Evolutionary conservation across 92 coral and sea anemone genomes (phyloP).

Genomic region (Metridium senile): DNA sequence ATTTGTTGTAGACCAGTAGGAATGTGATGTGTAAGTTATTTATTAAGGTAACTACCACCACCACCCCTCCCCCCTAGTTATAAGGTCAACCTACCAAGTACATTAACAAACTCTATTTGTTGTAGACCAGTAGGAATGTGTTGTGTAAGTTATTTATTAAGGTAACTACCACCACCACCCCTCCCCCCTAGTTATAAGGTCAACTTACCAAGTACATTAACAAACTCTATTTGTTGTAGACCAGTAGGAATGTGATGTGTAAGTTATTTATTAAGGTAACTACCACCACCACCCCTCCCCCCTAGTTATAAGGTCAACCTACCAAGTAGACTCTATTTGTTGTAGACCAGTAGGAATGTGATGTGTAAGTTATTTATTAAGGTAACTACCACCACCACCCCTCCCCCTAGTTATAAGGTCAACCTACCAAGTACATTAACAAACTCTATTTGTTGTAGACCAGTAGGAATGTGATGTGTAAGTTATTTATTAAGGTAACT

Average conservation of each 20-base stretch:
- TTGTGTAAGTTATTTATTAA: slow-evolving; percentile 26
- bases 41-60: not conserved
- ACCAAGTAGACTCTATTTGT: slow-evolving; percentile 33
- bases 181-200: not conserved
- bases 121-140: slow-evolving; percentile 77
- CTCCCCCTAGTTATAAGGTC: not conserved
- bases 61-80: not conserved
- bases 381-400: not conserved
- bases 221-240: slow-evolving; percentile 37
- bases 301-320: not conserved
- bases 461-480: slow-evolving; percentile 16
- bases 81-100: slow-evolving; percentile 9
- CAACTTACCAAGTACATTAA: slow-evolving; percentile 17
- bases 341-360: slow-evolving; percentile 51
- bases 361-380: not conserved
- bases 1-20: slow-evolving; percentile 59
- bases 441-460: slow-evolving; percentile 44
- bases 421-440: slow-evolving; percentile 19
- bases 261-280: not conserved
- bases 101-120: slow-evolving; percentile 30
- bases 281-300: not conserved
- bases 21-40: not conserved
- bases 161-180: not conserved
- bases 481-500: not conserved
- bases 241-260: slow-evolving; percentile 29